Evolutionary conservation across 2,113 vertebrate species (phyloP), one percentile per base, ranked within the genome.

Genomic region (Alaudala cheleensis): DNA sequence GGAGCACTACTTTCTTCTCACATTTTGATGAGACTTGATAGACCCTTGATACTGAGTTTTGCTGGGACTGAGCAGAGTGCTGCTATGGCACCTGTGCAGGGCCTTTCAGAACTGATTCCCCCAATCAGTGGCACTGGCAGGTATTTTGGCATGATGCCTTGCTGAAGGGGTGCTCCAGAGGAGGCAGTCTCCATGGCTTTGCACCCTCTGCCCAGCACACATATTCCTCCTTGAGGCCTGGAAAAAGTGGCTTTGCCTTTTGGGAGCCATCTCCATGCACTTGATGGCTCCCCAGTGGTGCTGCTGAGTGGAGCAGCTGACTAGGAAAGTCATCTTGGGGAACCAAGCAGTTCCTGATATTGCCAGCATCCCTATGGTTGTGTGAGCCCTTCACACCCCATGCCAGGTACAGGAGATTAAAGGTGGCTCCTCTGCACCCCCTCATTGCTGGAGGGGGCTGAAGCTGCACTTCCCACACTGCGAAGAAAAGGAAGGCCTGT

Each of bases 221-320:
- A 25, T 29, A 69, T 67, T 86, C 20, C 12, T 79, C 61, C 14
- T 3, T 2, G 5, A 39, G 40, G 9, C 16, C 21, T 17, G 18
- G 53, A 76, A 62, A 40, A 29, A 31, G 47, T 37, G 49, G 3
- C 12, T 86, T 92, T 88, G 17, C 44, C 34, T 34, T 29, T 11
- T 26, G 5, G 57, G 31, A 58, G 28, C 28, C 39, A 47, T 33
- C 57, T 31, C 20, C 34, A n/a, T 25, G 37, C 15, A 40, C 44
- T 24, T 2, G 0, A 5, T n/a, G 6, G 17, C 34, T 78, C 31
- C 17, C 12, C 1, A 4, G 69, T 47, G 0, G 0, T 39, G 34
- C 28, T 70, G 33, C 42, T n/a, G 47, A 29, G 51, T 6, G 31
- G 14, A 24, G 11, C 11, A 42, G 39, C 61, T 40, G 7, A 26